Base-by-base conservation (phyloP, 2,888 invertebrate genomes). In the Pseudoips prasinana region DNA sequence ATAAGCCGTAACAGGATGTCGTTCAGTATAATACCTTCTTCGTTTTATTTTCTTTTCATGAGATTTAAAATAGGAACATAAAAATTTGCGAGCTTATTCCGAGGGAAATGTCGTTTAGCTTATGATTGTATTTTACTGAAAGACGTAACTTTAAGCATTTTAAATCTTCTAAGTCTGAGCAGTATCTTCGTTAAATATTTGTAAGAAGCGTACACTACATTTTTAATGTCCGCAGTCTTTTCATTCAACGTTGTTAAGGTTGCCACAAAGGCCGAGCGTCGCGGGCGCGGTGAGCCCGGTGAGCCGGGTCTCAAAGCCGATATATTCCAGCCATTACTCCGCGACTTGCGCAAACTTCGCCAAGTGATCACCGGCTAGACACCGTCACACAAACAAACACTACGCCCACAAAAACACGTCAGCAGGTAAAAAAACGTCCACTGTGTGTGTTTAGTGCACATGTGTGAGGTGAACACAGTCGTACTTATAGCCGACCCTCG, bases 1-100 rank as follows among this genome's bases (percentile, higher is more conserved):
- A 86, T 86, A 87, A 88, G 85, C 86, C 78, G 78, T 84, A 83
- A 85, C 85, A 81, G 83, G 85, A 85, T 82, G 84, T 85, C 86
- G 73, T 87, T 86, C 78, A 83, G 79, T 79, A 83, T 86, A 82
- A 85, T 85, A 70, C 76, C 78, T 73, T 73, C 69, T 78, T 74
- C 74, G 71, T 72, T 83, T 82, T 78, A 76, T 75, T 76, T 78
- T 75, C 65, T 63, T 72, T 81, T 75, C 60, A 69, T 53, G 48
- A 58, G 48, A 61, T 65, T 63, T 66, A 58, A 66, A 61, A 64
- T 58, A n/a, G n/a, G n/a, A n/a, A 58, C 54, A 53, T 52, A 49
- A 50, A 39, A 49, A 55, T 41, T 36, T 39, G 27, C 26, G 25
- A 29, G 45, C 28, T 37, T 43, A 48, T 42, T 51, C 10, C 25